phyloP scores from a whole-genome alignment of 2,797 vertebrate species.

The Antennarius maculatus region DNA sequence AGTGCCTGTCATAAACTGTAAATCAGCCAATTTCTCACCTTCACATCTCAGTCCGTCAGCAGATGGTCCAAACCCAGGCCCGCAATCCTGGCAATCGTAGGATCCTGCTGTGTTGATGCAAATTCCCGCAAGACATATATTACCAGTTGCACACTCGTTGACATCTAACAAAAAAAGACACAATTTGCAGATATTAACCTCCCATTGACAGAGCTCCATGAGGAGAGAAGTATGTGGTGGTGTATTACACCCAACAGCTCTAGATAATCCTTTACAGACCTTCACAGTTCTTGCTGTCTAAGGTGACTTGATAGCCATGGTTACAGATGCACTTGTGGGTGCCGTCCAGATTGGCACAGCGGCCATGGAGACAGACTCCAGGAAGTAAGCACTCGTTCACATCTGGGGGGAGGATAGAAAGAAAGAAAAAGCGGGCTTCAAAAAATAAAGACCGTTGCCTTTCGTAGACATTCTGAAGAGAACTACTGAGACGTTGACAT shows the following conservation, averaged over 20 bases:
- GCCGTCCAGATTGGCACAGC: conserved; percentile 88
- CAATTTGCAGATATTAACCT: conserved; percentile 57
- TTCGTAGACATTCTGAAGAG: conserved; percentile 43
- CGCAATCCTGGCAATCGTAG: conserved; percentile 83
- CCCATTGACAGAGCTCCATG: conserved; percentile 23
- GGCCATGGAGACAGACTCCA: conserved; percentile 83
- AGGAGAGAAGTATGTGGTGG: conserved; percentile 30
- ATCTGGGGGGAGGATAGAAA: conserved; percentile 75
- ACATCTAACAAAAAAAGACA: conserved; percentile 72
- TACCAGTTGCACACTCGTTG: conserved; percentile 73
- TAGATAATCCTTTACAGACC: conserved; percentile 79
- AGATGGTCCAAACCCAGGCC: conserved; percentile 81
- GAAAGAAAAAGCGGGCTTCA: conserved; percentile 9
- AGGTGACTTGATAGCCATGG: conserved; percentile 82
- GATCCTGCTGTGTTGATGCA: conserved; percentile 88
- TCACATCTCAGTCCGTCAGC: conserved; percentile 83
- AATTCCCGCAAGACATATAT: conserved; percentile 79
- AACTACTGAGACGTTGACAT: conserved; percentile 35
- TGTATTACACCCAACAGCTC: conserved; percentile 54
- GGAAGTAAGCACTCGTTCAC: conserved; percentile 84
- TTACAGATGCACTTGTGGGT: conserved; percentile 87
- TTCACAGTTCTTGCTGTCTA: conserved; percentile 84
- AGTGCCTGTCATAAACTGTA: conserved; percentile 3
- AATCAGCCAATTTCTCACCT: conserved; percentile 75
- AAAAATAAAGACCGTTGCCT: conserved; percentile 41